A percentile compares a stretch with the other conserved stretches of the same genome.
These are phyloP conservation scores for Spinibarbus caldwelli DNA, from an alignment of 2,797 vertebrate species.

Conservation along the genomic window DNA sequence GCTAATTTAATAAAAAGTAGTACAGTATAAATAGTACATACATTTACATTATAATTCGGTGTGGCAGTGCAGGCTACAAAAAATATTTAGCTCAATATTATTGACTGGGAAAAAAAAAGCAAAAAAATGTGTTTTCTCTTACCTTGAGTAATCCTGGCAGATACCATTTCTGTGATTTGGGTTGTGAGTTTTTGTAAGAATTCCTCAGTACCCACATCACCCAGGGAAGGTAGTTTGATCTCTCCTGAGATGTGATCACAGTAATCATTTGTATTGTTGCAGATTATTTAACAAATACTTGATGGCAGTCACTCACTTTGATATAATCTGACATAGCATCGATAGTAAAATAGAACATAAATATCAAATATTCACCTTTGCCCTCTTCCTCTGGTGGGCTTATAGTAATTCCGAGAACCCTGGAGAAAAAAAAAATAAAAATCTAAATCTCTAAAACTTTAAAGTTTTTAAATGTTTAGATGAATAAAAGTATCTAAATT, in stretches of 20 bases:
- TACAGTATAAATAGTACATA: not conserved
- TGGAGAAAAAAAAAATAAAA: conserved; percentile 62
- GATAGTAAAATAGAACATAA: not conserved
- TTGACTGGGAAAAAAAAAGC: not conserved
- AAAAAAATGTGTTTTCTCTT: conserved; percentile 61
- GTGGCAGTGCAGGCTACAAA: not conserved
- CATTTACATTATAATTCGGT: not conserved
- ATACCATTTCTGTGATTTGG: conserved; percentile 97
- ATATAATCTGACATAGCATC: not conserved
- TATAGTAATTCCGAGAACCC: conserved; percentile 80
- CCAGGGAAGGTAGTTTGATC: conserved; percentile 76
- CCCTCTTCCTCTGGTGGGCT: conserved; percentile 77
- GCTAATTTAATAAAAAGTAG: not conserved
- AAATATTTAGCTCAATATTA: not conserved
- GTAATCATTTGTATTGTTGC: not conserved
- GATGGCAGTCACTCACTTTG: not conserved
- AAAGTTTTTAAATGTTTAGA: not conserved
- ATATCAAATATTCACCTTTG: conserved; percentile 73
- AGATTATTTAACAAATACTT: not conserved
- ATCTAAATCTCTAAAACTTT: not conserved
- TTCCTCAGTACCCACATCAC: conserved; percentile 91
- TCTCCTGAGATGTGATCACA: conserved; percentile 68
- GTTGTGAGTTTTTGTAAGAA: conserved; percentile 96
- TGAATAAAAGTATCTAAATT: not conserved
- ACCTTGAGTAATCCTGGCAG: conserved; percentile 95